These are phyloP conservation scores for Mustela nigripes DNA, from an alignment of 2,113 vertebrate genomes.

Conservation along the genomic window DNA sequence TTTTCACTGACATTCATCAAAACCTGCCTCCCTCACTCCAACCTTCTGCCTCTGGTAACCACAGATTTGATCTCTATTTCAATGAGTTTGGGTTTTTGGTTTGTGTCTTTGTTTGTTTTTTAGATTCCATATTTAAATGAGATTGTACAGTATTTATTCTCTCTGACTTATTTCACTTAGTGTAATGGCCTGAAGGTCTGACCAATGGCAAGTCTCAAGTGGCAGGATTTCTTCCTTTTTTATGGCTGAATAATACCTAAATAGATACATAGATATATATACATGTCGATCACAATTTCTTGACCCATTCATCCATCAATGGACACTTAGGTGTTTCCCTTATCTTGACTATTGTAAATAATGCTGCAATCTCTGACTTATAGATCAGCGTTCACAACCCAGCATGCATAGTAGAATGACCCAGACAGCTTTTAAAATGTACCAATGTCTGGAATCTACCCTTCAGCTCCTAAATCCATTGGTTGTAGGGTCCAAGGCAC, in stretches of 20 bases:
- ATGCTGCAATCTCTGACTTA: neutral
- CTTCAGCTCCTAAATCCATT: neutral
- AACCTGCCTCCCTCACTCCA: too few species aligned
- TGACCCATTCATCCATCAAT: neutral
- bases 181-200: neutral
- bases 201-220: neutral
- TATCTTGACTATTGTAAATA: neutral
- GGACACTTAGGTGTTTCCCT: neutral
- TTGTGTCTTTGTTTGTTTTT: neutral
- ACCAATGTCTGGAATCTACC: neutral
- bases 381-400: neutral
- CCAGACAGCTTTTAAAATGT: neutral
- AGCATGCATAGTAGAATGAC: neutral
- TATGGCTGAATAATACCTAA: neutral
- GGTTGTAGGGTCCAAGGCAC: neutral
- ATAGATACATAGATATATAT: neutral
- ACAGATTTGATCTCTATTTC: neutral
- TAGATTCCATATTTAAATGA: neutral
- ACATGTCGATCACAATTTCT: neutral
- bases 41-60: neutral
- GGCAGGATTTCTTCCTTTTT: neutral
- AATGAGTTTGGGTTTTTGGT: neutral
- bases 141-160: neutral
- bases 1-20: neutral
- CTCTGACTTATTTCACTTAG: neutral